Evolutionary conservation across 2,888 invertebrate genomes (phyloP).

Genomic region (Creontiades dilutus): DNA sequence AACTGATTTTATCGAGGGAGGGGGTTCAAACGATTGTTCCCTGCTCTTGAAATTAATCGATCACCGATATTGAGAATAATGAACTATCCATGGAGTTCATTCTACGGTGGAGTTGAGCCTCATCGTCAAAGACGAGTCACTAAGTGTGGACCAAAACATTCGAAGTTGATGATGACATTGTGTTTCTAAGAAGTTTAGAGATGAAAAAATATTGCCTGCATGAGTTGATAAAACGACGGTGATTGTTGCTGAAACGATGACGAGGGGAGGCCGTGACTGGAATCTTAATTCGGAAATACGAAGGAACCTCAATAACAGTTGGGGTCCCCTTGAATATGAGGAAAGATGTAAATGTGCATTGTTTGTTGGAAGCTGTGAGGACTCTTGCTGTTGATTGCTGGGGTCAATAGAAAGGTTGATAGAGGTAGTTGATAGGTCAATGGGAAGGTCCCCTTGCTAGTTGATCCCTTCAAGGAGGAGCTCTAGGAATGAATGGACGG

Average conservation of each 20-base stretch:
- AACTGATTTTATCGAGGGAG: no score
- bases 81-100: no score
- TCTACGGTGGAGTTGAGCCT: no score
- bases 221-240: slow-evolving; percentile 19
- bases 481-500: slow-evolving; percentile 55
- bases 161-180: neutral
- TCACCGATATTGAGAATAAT: no score
- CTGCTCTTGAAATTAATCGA: no score
- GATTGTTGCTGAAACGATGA: slow-evolving; percentile 14
- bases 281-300: slow-evolving; percentile 16
- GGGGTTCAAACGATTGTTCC: no score
- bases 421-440: slow-evolving; percentile 70
- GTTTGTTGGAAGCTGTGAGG: slow-evolving; percentile 68
- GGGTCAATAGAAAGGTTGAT: slow-evolving; percentile 65
- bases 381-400: slow-evolving; percentile 46
- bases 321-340: neutral
- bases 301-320: slow-evolving; percentile 4
- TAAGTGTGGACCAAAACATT: neutral
- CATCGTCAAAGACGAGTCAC: no score
- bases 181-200: neutral
- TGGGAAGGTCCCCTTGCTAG: slow-evolving; percentile 63
- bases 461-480: slow-evolving; percentile 41
- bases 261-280: neutral
- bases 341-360: slow-evolving; percentile 59
- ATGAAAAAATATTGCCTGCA: neutral